phyloP scores from a whole-genome alignment of 2,888 invertebrate genomes.

The Chloromyia formosa region DNA sequence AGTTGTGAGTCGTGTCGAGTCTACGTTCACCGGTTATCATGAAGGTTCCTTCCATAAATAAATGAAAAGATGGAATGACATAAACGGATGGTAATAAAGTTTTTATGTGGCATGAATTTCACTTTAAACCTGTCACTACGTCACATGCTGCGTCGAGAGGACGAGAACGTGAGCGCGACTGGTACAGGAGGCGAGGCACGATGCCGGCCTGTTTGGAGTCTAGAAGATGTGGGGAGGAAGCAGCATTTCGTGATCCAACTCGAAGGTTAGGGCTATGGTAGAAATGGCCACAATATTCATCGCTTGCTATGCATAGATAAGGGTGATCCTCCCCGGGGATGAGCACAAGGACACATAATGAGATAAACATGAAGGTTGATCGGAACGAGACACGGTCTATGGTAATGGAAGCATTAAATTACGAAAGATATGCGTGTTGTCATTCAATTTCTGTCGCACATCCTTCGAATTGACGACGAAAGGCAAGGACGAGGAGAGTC shows the following conservation, averaged over 20 bases:
- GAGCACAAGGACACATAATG: neutral
- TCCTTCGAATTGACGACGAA: neutral
- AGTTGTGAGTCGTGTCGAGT: conserved; percentile 4
- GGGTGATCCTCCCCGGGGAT: neutral
- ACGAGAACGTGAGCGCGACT: conserved; percentile 1
- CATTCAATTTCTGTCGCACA: conserved; percentile 42
- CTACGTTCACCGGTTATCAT: conserved; percentile 8
- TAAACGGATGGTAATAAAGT: conserved; percentile 49
- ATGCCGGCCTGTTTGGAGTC: neutral
- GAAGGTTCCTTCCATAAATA: conserved; percentile 45
- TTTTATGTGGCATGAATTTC: conserved; percentile 45
- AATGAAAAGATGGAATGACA: conserved; percentile 48
- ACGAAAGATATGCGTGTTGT: conserved; percentile 46
- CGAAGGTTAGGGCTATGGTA: conserved; percentile 11
- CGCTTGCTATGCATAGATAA: neutral
- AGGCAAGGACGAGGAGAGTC: neutral
- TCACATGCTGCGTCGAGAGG: neutral
- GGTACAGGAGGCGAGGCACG: neutral
- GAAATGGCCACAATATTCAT: neutral
- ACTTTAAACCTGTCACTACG: conserved; percentile 36
- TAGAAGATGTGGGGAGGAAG: neutral
- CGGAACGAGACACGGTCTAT: neutral
- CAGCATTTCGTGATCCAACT: neutral
- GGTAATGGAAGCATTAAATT: conserved; percentile 43
- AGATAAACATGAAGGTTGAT: neutral